Evolutionary conservation across 2,113 vertebrate species (phyloP).

Genomic region (Hippolais icterina): DNA sequence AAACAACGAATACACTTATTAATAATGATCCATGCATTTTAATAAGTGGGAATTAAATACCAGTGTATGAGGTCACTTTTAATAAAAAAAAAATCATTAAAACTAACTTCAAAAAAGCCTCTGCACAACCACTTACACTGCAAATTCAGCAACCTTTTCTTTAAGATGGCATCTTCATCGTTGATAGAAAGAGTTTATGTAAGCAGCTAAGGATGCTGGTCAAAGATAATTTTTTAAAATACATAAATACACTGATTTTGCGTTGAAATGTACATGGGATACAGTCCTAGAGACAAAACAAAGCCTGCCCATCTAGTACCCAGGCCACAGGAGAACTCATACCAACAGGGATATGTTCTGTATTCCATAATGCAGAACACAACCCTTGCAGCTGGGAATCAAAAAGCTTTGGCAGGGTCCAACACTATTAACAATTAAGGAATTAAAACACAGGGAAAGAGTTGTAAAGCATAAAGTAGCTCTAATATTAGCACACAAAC

Average conservation of each 20-base stretch:
- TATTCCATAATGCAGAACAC: accelerated
- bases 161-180: background rate
- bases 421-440: background rate
- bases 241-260: background rate
- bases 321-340: background rate
- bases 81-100: background rate
- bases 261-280: accelerated
- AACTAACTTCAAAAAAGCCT: background rate
- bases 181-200: background rate
- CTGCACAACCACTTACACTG: background rate
- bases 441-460: background rate
- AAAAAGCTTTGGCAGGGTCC: background rate
- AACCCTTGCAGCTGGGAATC: background rate
- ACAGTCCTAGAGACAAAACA: background rate
- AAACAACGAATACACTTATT: background rate
- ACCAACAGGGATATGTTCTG: background rate
- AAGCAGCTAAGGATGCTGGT: background rate
- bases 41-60: background rate
- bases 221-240: background rate
- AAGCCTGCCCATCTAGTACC: background rate
- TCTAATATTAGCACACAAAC: background rate
- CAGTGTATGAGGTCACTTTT: background rate
- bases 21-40: background rate
- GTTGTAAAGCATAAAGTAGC: background rate
- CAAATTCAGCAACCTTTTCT: background rate